Evolutionary conservation across 2,797 vertebrate species (phyloP), one percentile per base, ranked within the genome.

Genomic region (Tangara arthus): DNA sequence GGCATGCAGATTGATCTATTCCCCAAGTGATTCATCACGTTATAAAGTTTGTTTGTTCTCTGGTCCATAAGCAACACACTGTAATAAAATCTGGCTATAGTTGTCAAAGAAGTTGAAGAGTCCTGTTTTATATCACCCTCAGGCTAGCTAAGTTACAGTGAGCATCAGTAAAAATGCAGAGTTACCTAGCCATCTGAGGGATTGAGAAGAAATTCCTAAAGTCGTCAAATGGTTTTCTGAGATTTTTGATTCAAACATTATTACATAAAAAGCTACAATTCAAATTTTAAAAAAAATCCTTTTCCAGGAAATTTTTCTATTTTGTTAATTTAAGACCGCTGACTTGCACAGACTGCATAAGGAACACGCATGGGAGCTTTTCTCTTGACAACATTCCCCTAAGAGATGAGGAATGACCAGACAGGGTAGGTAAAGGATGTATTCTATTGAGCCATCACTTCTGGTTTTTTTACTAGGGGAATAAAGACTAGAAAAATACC

Each of bases 1-100:
- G 66, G 35, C 47, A 41, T 11, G 20, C 21, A 50, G 56, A 35
- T 73, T 56, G 21, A 57, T 81, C 60, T 73, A 13, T 80, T 56
- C 55, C 46, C 47, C n/a, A 87, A 30, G 66, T 81, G 72, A 88
- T 65, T 66, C 68, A 85, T 76, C 87, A 39, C 0, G 0, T 70
- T 91, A 66, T n/a, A 76, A 86, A 77, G 89, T 85, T 92, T 90
- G 73, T 81, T 95, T 92, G 44, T 91, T 70, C 73, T 92, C 32
- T 77, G 64, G 71, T 82, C 91, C 63, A 39, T 20, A 57, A 76
- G 84, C 52, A 85, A 59, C n/a, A 66, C 19, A 10, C 35, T 69
- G 12, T 34, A 82, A 83, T 93, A 95, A 93, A 89, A 89, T 63
- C 75, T 85, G 68, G 23, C 53, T 19, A 23, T 19, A 56, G 37